phyloP scores from a whole-genome alignment of 2,113 vertebrate genomes.

The Otolemur garnettii region DNA sequence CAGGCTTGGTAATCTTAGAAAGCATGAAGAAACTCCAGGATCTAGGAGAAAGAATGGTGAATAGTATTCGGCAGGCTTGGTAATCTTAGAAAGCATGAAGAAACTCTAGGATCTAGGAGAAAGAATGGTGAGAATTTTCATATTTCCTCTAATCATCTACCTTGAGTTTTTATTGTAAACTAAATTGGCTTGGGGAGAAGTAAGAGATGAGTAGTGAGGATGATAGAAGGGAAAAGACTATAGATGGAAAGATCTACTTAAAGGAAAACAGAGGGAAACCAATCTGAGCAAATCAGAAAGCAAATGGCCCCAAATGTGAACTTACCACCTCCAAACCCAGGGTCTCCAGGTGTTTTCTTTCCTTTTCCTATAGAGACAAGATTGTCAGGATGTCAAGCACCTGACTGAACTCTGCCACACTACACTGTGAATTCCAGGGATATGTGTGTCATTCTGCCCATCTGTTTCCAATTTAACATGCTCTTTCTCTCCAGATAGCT shows the following conservation, averaged over 20 bases:
- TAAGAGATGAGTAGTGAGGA: not conserved
- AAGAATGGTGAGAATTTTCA: not conserved
- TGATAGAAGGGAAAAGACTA: not conserved
- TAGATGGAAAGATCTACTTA: constrained; percentile 43
- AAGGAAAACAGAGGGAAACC: constrained; percentile 62
- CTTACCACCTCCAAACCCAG: constrained; percentile 43
- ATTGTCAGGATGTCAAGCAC: constrained; percentile 74
- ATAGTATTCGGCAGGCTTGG: not conserved
- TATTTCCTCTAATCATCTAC: not conserved
- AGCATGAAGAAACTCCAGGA: not conserved
- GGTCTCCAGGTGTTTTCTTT: constrained; percentile 75
- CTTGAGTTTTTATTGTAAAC: not conserved
- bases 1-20: not conserved
- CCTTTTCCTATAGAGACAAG: constrained; percentile 76
- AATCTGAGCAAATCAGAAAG: constrained; percentile 33
- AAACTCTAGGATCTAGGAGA: not conserved
- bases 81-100: constrained; percentile 19
- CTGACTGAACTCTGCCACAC: constrained; percentile 69
- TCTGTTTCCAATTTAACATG: constrained; percentile 79
- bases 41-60: not conserved
- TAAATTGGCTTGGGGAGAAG: not conserved
- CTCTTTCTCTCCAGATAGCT: constrained; percentile 78
- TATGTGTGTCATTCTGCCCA: constrained; percentile 60
- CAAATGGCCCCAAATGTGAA: constrained; percentile 45
- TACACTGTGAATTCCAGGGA: constrained; percentile 65